These are phyloP conservation scores for Chiroxiphia lanceolata DNA, from an alignment of 2,797 vertebrate genomes.

Conservation along the genomic window DNA sequence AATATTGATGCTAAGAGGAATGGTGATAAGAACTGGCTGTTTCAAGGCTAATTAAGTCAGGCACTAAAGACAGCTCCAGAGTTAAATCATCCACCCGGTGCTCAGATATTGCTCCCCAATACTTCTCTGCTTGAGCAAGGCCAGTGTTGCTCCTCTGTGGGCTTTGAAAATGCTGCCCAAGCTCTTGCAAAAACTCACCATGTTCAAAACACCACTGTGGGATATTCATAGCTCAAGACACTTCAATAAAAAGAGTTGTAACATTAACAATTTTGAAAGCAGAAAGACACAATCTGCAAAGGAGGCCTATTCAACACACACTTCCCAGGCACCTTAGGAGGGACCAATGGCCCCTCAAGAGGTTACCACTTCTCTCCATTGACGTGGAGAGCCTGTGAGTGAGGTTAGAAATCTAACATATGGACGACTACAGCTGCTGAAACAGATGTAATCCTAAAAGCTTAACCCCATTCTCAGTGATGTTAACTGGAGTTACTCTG, in stretches of 20 bases:
- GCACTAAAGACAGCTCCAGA: not conserved
- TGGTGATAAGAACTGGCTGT: not conserved
- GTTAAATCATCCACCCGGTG: accelerated
- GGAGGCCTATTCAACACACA: not conserved
- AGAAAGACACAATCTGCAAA: not conserved
- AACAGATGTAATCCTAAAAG: constrained; percentile 35
- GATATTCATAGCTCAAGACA: not conserved
- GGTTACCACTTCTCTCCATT: not conserved
- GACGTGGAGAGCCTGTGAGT: not conserved
- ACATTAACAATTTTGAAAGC: not conserved
- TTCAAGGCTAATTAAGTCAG: not conserved
- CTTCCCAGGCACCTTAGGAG: not conserved
- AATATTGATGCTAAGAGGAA: not conserved
- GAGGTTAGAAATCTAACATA: not conserved
- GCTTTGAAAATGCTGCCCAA: not conserved
- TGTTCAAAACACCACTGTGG: not conserved
- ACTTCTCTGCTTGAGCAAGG: not conserved
- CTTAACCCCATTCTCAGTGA: not conserved
- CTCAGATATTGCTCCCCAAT: not conserved
- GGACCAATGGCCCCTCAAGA: not conserved
- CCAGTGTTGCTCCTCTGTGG: not conserved
- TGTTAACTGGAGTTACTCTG: not conserved
- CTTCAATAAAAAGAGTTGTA: not conserved
- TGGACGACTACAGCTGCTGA: not conserved
- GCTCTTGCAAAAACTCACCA: not conserved